phyloP scores from a whole-genome alignment of 2,113 vertebrate species.

The Cololabis saira region DNA sequence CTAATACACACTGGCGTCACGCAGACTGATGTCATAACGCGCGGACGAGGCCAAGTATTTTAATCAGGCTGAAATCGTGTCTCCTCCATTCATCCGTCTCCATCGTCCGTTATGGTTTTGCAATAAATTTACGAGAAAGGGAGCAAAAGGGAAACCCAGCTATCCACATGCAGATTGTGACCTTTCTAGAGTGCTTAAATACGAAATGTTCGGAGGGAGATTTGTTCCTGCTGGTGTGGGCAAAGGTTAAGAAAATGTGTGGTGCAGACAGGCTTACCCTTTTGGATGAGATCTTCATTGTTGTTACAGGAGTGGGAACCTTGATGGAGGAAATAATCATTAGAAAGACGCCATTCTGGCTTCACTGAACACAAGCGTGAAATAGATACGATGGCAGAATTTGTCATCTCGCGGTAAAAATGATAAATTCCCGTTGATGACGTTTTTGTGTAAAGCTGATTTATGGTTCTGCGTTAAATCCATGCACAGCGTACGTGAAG shows the following conservation, averaged over 20 bases:
- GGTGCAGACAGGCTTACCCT: slow-evolving; percentile 83
- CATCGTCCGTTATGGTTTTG: slow-evolving; percentile 36
- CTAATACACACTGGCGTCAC: slow-evolving; percentile 43
- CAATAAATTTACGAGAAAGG: slow-evolving; percentile 37
- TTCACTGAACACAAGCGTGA: background rate
- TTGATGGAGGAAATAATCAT: slow-evolving; percentile 65
- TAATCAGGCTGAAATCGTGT: slow-evolving; percentile 53
- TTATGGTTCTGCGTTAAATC: no score
- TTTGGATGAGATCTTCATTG: slow-evolving; percentile 98
- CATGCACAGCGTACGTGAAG: no score
- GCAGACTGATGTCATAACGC: slow-evolving; percentile 29
- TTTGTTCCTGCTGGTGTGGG: slow-evolving; percentile 17
- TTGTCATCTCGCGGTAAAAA: no score
- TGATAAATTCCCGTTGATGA: no score
- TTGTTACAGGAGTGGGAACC: slow-evolving; percentile 91
- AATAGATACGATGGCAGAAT: background rate
- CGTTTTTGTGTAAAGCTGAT: no score
- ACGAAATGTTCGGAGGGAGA: slow-evolving; percentile 10
- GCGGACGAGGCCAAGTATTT: slow-evolving; percentile 39
- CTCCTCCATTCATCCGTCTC: slow-evolving; percentile 48
- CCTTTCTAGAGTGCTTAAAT: slow-evolving; percentile 19
- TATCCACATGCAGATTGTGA: slow-evolving; percentile 16
- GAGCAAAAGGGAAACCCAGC: slow-evolving; percentile 28
- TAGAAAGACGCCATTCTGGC: slow-evolving; percentile 4
- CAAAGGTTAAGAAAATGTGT: slow-evolving; percentile 20